Percentiles rank a stretch among this genome's conserved stretches.
Evolutionary conservation across 2,113 vertebrate genomes (phyloP).

Genomic region (Neotragus pygmaeus): DNA sequence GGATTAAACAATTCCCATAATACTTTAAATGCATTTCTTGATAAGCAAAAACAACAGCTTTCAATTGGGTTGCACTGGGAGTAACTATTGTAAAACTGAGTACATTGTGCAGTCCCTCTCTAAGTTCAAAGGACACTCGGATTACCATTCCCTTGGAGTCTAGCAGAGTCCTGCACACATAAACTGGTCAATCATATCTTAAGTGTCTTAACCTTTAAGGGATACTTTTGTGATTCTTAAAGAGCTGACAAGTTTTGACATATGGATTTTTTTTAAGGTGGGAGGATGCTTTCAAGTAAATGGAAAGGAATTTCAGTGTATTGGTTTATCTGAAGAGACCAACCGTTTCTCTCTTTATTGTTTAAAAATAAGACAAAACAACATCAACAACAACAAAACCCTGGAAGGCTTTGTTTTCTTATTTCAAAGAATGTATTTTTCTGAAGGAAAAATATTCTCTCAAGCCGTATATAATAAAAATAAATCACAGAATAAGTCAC

Average conservation of each 20-base stretch:
- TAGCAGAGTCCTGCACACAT: neutral
- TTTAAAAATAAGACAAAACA: slow-evolving; percentile 26
- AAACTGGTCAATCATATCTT: neutral
- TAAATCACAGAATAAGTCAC: neutral
- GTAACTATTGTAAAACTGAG: neutral
- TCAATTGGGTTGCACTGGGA: neutral
- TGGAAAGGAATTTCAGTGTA: neutral
- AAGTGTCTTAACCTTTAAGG: neutral
- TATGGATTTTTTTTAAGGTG: neutral
- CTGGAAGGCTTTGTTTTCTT: neutral
- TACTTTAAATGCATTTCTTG: neutral
- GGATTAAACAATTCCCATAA: neutral
- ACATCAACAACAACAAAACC: neutral
- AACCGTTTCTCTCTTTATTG: neutral
- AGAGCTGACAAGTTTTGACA: neutral
- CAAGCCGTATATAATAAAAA: neutral
- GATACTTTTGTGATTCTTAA: neutral
- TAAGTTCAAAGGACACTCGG: neutral
- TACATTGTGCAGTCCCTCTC: neutral
- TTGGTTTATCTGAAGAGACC: neutral
- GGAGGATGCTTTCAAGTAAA: neutral
- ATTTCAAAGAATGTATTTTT: neutral
- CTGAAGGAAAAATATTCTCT: neutral
- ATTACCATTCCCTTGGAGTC: neutral
- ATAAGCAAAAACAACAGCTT: neutral